A percentile compares a stretch with the other conserved stretches of the same genome.
Evolutionary conservation across 64 coral and sea anemone genomes (phyloP).

Genomic region (Stylophora pistillata): DNA sequence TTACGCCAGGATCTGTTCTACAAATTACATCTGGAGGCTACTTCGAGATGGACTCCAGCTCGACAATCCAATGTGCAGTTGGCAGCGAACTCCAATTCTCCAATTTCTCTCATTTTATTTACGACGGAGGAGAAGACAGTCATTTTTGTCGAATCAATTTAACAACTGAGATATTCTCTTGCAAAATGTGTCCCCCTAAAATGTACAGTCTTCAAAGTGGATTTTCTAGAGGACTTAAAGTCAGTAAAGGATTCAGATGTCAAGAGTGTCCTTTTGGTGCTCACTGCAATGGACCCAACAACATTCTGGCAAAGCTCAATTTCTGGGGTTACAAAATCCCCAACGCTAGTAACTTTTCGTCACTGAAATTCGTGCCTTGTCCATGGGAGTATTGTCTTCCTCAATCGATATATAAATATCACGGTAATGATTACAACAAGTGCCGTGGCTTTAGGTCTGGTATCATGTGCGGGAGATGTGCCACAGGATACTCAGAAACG

Average conservation of each 20-base stretch:
- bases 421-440: conserved; percentile 42
- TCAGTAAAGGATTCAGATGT: neutral
- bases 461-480: conserved; percentile 50
- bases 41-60: conserved; percentile 25
- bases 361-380: conserved; percentile 21
- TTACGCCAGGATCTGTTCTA: neutral
- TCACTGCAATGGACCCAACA: conserved; percentile 23
- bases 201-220: conserved; percentile 71
- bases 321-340: conserved; percentile 57
- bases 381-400: conserved; percentile 55
- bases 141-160: conserved; percentile 35
- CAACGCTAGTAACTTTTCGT: neutral
- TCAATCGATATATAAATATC: neutral
- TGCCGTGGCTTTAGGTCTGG: conserved; percentile 50
- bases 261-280: conserved; percentile 58
- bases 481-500: conserved; percentile 44
- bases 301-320: conserved; percentile 31
- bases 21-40: neutral
- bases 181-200: conserved; percentile 31
- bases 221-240: neutral
- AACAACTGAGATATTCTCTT: conserved; percentile 6
- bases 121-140: neutral
- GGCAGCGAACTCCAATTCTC: conserved; percentile 32
- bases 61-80: conserved; percentile 23
- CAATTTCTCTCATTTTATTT: conserved; percentile 1